Evolutionary conservation across 2,888 invertebrate species (phyloP).

Genomic region (Electrophaes corylata): DNA sequence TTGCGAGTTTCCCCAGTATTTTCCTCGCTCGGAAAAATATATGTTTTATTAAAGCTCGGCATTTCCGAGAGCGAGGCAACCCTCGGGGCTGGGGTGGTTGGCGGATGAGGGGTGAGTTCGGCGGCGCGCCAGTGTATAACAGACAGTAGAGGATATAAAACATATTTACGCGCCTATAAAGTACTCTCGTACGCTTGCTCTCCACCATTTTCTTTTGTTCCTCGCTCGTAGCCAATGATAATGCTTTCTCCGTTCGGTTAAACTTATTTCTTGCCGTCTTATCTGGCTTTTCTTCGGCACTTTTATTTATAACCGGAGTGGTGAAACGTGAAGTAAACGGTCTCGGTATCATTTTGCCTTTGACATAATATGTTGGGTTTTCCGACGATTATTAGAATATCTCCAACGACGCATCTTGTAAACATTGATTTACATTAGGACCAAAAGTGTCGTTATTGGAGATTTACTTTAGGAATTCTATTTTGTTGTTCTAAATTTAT

Average conservation of each 20-base stretch:
- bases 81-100: conserved; percentile 69
- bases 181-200: conserved; percentile 83
- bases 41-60: conserved; percentile 85
- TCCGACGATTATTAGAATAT: conserved; percentile 52
- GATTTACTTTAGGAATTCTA: neutral
- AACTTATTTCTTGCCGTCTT: conserved; percentile 82
- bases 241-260: conserved; percentile 82
- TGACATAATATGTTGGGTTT: conserved; percentile 57
- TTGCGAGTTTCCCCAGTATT: conserved; percentile 85
- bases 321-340: conserved; percentile 75
- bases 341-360: conserved; percentile 64
- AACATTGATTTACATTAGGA: neutral
- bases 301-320: conserved; percentile 80
- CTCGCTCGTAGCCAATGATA: conserved; percentile 82
- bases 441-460: conserved; percentile 6
- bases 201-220: conserved; percentile 84
- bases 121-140: conserved; percentile 82
- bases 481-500: neutral
- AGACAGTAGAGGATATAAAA: conserved; percentile 85
- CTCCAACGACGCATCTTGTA: conserved; percentile 22
- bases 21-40: conserved; percentile 85
- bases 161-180: conserved; percentile 85
- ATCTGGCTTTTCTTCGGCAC: conserved; percentile 79
- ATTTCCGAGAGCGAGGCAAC: conserved; percentile 82
- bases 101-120: conserved; percentile 64